A percentile compares a stretch with the other conserved stretches of the same genome.
Conservation (phyloP, 2,888 invertebrate species). For the Noctua fimbriata region DNA sequence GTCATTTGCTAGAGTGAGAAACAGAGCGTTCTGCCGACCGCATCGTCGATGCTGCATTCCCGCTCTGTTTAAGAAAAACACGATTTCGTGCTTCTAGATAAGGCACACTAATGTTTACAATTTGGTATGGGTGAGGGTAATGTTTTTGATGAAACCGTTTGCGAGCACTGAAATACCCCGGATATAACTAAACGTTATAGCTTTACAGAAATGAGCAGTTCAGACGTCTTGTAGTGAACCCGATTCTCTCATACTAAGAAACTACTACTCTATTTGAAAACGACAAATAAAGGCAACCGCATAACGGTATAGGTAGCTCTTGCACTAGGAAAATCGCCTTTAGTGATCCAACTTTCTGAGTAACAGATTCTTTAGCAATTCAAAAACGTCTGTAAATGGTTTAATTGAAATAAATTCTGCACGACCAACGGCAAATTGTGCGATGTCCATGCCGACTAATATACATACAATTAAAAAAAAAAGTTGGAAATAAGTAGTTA, state of each 20-base stretch:
- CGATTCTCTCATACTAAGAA: background rate
- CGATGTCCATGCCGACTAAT: background rate
- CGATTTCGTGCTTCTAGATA: background rate
- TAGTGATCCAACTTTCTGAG: background rate
- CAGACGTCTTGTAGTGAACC: background rate
- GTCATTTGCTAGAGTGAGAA: background rate
- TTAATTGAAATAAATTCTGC: background rate
- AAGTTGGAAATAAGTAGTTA: background rate
- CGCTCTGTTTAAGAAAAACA: too few relatives aligned
- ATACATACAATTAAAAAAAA: background rate
- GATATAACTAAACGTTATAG: conserved; percentile 4
- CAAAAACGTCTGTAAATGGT: background rate
- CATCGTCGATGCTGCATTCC: background rate
- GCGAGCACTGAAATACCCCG: background rate
- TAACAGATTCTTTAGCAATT: background rate
- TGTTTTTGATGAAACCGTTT: background rate
- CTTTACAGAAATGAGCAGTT: background rate
- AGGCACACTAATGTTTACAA: background rate
- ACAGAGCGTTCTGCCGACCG: background rate
- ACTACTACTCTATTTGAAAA: too few relatives aligned
- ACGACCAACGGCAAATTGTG: background rate
- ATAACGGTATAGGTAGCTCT: too few relatives aligned
- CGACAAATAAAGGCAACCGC: too few relatives aligned
- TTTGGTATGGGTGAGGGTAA: too few relatives aligned
- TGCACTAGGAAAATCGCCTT: background rate